phyloP scores from a whole-genome alignment of 2,797 vertebrate species.

The Tolypeutes matacus region DNA sequence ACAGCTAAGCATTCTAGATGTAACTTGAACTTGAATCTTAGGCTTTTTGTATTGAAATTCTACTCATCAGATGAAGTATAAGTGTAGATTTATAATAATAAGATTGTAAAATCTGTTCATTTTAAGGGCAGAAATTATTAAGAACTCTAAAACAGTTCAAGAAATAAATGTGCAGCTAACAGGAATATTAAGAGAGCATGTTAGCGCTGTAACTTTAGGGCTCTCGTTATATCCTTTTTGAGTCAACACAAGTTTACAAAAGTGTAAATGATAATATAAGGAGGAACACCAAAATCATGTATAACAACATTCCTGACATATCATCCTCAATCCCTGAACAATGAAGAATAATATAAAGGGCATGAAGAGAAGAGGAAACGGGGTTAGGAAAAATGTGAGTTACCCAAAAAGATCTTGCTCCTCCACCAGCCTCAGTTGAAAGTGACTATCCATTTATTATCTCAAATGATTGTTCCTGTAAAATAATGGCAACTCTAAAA shows the following conservation, averaged over 20 bases:
- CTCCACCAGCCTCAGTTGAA: constrained; percentile 24
- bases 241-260: constrained; percentile 38
- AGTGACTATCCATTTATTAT: constrained; percentile 10
- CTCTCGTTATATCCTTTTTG: constrained; percentile 12
- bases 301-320: constrained; percentile 18
- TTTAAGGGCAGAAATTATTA: constrained; percentile 47
- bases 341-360: constrained; percentile 12
- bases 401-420: neutral
- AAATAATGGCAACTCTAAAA: constrained; percentile 14
- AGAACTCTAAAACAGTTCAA: constrained; percentile 20
- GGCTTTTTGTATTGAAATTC: constrained; percentile 43
- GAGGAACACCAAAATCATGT: constrained; percentile 38
- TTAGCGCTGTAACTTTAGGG: constrained; percentile 11
- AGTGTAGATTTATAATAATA: constrained; percentile 18
- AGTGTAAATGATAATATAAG: constrained; percentile 23
- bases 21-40: constrained; percentile 57
- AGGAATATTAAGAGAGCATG: constrained; percentile 25
- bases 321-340: neutral
- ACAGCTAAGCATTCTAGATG: constrained; percentile 4
- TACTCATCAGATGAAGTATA: constrained; percentile 4
- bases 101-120: constrained; percentile 48
- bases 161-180: constrained; percentile 49
- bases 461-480: neutral
- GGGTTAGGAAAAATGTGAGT: neutral
- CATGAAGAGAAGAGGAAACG: constrained; percentile 6